Conservation (phyloP, 2,888 invertebrate genomes). For the Trissoscelio sp. region DNA sequence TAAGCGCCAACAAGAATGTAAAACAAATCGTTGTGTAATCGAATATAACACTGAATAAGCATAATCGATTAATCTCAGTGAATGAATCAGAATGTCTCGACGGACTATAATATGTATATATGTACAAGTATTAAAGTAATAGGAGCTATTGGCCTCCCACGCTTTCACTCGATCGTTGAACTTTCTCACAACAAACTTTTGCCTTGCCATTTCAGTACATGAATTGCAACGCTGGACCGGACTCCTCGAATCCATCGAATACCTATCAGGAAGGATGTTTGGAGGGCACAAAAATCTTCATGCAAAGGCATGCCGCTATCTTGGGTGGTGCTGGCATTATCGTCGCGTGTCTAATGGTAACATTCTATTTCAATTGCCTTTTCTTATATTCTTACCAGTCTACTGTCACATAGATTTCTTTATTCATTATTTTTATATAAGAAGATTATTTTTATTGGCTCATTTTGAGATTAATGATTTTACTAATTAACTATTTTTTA, state of each 20-base stretch:
- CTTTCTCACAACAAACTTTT: conserved; percentile 70
- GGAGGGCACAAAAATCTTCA: conserved; percentile 87
- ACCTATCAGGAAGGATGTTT: conserved; percentile 91
- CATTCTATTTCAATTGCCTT: not conserved
- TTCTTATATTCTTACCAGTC: too few relatives aligned
- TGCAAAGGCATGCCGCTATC: conserved; percentile 91
- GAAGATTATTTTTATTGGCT: too few relatives aligned
- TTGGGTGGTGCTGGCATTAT: conserved; percentile 92
- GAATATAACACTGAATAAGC: conserved; percentile 1
- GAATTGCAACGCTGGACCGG: conserved; percentile 76
- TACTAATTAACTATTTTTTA: too few relatives aligned
- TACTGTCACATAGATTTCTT: too few relatives aligned
- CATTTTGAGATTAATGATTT: too few relatives aligned
- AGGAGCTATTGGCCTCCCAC: conserved; percentile 70
- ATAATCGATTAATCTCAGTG: conserved; percentile 52
- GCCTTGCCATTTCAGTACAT: conserved; percentile 81
- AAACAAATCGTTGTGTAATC: conserved; percentile 22
- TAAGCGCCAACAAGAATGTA: not conserved
- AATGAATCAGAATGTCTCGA: conserved; percentile 15
- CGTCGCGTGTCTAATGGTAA: conserved; percentile 94
- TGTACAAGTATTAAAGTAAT: conserved; percentile 34
- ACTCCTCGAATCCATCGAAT: conserved; percentile 85
- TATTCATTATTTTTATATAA: too few relatives aligned
- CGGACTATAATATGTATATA: conserved; percentile 3
- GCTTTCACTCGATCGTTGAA: conserved; percentile 74